These are phyloP conservation scores for Syngnathus typhle DNA, from an alignment of 2,113 vertebrate species.

Conservation along the genomic window DNA sequence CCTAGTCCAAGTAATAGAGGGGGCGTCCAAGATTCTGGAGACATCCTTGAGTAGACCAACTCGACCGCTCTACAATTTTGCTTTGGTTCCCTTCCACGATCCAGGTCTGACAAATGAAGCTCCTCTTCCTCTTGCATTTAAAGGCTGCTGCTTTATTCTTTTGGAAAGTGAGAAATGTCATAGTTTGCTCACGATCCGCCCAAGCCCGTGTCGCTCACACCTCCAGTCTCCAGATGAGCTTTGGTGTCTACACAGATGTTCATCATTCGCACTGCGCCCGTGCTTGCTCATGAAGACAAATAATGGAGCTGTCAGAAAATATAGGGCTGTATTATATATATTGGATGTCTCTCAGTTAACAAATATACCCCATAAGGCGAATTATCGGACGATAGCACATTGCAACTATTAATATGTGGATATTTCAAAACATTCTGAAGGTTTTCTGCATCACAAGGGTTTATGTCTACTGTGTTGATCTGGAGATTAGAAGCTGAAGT, in stretches of 20 bases:
- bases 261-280: constrained; percentile 62
- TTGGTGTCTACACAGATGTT: constrained; percentile 67
- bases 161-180: constrained; percentile 60
- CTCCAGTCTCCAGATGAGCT: constrained; percentile 57
- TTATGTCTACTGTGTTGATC: background rate
- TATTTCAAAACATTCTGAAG: background rate
- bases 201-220: constrained; percentile 53
- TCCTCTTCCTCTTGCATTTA: background rate
- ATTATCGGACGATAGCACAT: background rate
- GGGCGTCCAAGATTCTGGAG: constrained; percentile 95
- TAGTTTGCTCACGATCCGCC: constrained; percentile 62
- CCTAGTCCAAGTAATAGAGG: constrained; percentile 94
- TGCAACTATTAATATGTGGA: background rate
- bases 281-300: background rate
- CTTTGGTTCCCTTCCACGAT: constrained; percentile 93
- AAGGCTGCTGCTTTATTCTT: background rate
- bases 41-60: constrained; percentile 90
- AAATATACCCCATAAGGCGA: background rate
- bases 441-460: background rate
- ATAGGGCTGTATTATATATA: background rate
- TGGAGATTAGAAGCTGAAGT: background rate
- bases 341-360: background rate
- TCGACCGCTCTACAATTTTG: constrained; percentile 90
- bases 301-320: background rate
- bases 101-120: constrained; percentile 73